Base-by-base conservation (phyloP, 2,113 vertebrate genomes). In the Butorides virescens region DNA sequence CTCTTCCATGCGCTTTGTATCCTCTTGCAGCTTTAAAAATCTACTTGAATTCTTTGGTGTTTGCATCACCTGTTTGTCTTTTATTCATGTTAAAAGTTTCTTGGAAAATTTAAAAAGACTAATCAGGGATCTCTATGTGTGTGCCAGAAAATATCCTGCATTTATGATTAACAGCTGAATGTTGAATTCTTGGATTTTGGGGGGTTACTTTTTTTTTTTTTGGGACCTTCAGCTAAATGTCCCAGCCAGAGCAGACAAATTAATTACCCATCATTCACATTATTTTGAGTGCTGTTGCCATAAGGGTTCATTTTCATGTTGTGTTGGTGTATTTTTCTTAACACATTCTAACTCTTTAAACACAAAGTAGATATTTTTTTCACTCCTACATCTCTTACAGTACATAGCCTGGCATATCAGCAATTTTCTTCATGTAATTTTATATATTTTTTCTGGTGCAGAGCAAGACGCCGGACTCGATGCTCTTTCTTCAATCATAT, bases 391-490 rank as follows among this genome's bases (percentile, higher is more conserved):
- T 72, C 36, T 78, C 37, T n/a, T 23, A 15, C 42, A 16, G 18
- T 25, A 44, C 19, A 5, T 19, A 58, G 20, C 18, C 30, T 89
- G 53, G 21, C n/a, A 25, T 22, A 26, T 37, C 67, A 55, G 53
- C 30, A 52, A 0, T 23, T n/a, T 44, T 13, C 42, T 30, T 6
- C 5, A 62, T 52, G 27, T 88, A 11, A 42, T 55, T 72, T 11
- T 21, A 9, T 52, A 0, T 91, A 5, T 87, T 59, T 90, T 90
- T 90, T 93, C 81, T 70, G 91, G 67, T 96, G 61, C 97, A 99
- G 99, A 98, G 63, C 99, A 99, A 98, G 99, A 99, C n/a, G 99
- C 99, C 61, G 99, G 99, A 47, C 98, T 99, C 1, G 99, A 99
- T 52, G 99, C 99, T 34, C 98, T 99, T 15, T 98, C 99, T 62